Percentiles rank a stretch among this genome's conserved stretches.
These are phyloP conservation scores for Himalopsyche kuldschensis DNA, from an alignment of 2,888 invertebrate species.

Conservation along the genomic window DNA sequence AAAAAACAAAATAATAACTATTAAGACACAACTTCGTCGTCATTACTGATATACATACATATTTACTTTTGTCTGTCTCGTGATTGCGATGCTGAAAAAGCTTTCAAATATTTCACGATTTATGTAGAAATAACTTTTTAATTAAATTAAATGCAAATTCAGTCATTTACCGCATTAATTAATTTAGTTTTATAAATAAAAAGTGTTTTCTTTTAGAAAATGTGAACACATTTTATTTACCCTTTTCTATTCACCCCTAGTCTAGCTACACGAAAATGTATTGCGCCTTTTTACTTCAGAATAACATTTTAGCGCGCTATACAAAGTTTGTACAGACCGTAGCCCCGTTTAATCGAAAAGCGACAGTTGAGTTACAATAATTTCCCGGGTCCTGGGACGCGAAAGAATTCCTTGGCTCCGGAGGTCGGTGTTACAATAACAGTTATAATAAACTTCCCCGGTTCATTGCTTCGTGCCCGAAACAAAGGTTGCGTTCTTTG, in stretches of 20 bases:
- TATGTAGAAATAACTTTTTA: too few species aligned
- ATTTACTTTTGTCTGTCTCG: too few species aligned
- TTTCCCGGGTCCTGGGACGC: neutral
- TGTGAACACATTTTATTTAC: neutral
- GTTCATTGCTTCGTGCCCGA: constrained; percentile 9
- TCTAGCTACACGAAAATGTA: neutral
- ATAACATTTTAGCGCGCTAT: neutral
- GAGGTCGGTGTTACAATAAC: constrained; percentile 4
- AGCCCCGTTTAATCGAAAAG: neutral
- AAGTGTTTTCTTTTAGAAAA: too few species aligned
- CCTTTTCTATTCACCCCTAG: neutral
- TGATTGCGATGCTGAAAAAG: too few species aligned
- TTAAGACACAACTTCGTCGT: too few species aligned
- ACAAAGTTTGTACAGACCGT: neutral
- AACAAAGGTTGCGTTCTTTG: constrained; percentile 15
- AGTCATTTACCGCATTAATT: too few species aligned
- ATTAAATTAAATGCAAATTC: too few species aligned
- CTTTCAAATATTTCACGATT: too few species aligned
- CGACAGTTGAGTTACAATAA: neutral
- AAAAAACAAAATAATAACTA: too few species aligned
- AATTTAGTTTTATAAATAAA: too few species aligned
- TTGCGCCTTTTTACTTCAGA: neutral
- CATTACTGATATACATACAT: too few species aligned
- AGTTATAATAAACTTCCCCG: constrained; percentile 9
- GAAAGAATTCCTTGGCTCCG: neutral